Percentiles rank a stretch among this genome's conserved stretches.
Conservation (phyloP, 2,113 vertebrate genomes). For the Callorhinus ursinus region DNA sequence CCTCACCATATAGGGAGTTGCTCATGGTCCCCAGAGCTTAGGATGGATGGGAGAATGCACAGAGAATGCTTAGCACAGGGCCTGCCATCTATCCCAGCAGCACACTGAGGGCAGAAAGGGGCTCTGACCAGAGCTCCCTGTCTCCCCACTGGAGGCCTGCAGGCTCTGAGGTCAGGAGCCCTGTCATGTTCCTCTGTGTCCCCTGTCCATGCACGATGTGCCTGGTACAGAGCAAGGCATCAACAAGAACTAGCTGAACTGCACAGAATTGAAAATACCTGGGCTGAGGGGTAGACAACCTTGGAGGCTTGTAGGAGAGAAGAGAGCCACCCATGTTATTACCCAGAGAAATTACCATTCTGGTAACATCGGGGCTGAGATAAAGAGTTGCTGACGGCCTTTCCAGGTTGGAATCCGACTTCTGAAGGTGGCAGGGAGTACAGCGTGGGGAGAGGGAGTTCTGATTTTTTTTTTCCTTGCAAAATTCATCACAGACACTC, state of each 20-base stretch:
- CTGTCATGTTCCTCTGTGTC: not conserved
- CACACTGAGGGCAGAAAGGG: not conserved
- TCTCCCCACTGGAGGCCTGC: not conserved
- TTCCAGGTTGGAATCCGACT: not conserved
- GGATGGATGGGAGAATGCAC: not conserved
- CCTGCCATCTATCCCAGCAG: not conserved
- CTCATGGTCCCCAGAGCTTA: not conserved
- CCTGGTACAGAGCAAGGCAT: not conserved
- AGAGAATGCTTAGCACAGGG: not conserved
- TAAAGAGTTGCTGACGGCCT: not conserved
- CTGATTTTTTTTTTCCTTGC: slow-evolving; percentile 4
- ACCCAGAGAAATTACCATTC: not conserved
- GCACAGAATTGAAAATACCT: not conserved
- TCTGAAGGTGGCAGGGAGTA: slow-evolving; percentile 43
- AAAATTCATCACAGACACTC: slow-evolving; percentile 73
- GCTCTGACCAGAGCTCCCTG: not conserved
- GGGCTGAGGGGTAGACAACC: slow-evolving; percentile 20
- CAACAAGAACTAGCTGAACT: slow-evolving; percentile 11
- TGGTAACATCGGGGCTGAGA: not conserved
- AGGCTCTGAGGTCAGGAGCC: not conserved
- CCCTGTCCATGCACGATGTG: too few relatives aligned
- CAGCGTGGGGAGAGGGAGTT: not conserved
- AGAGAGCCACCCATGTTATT: not conserved
- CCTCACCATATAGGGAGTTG: not conserved
- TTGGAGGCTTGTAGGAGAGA: slow-evolving; percentile 27